These are phyloP conservation scores for Cheilosia grossa DNA, from an alignment of 2,888 invertebrate genomes.

Conservation along the genomic window DNA sequence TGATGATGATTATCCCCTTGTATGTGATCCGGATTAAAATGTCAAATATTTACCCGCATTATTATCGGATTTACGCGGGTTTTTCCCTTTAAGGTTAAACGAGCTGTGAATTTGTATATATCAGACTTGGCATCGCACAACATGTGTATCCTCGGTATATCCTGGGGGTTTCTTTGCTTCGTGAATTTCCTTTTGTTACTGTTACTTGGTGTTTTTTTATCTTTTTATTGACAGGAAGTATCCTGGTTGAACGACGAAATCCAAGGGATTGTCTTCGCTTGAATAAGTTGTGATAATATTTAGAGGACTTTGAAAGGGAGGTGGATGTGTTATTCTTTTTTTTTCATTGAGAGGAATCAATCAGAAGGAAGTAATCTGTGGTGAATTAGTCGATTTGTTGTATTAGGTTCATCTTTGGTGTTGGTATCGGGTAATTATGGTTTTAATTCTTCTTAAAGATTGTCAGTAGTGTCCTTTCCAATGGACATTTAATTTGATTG, in stretches of 20 bases:
- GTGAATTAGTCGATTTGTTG: conserved; percentile 44
- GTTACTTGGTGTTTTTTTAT: conserved; percentile 29
- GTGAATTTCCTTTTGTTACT: conserved; percentile 25
- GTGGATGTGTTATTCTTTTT: conserved; percentile 11
- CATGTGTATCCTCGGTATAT: conserved; percentile 62
- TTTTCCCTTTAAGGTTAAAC: conserved; percentile 70
- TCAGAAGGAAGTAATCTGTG: conserved; percentile 45
- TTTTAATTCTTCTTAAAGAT: no score
- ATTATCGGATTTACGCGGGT: conserved; percentile 76
- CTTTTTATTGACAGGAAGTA: conserved; percentile 72
- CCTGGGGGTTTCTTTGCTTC: conserved; percentile 58
- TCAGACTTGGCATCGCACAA: conserved; percentile 2
- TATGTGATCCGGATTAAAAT: conserved; percentile 75
- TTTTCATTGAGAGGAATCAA: conserved; percentile 39
- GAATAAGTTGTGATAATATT: conserved; percentile 73
- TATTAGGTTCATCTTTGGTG: no score
- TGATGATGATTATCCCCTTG: conserved; percentile 37
- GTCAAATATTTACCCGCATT: conserved; percentile 78
- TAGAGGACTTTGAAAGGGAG: conserved; percentile 42
- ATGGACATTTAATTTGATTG: no score
- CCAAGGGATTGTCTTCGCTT: conserved; percentile 50
- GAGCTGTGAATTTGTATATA: conserved; percentile 67
- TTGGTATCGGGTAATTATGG: no score
- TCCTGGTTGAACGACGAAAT: conserved; percentile 39
- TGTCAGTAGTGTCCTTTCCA: no score